These are phyloP conservation scores for Laterallus jamaicensis DNA, from an alignment of 2,113 vertebrate species.

Conservation along the genomic window DNA sequence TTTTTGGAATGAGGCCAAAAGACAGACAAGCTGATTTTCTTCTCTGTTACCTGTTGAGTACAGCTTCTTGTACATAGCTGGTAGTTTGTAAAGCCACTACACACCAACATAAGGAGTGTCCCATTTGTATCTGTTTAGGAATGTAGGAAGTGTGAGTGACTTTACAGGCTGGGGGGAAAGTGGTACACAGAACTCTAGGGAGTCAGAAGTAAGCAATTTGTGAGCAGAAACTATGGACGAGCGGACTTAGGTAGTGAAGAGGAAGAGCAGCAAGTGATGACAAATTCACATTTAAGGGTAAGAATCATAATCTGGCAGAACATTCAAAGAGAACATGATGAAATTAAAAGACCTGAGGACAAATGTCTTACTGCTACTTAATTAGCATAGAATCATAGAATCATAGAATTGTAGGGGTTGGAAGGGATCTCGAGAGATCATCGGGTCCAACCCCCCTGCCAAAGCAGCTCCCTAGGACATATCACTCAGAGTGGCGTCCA, in stretches of 20 bases:
- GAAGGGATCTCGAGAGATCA: no score
- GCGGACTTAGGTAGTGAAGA: neutral
- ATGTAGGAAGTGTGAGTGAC: neutral
- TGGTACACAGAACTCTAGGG: neutral
- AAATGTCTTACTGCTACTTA: constrained; percentile 59
- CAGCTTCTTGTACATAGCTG: neutral
- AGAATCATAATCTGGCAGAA: neutral
- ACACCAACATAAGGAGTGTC: neutral
- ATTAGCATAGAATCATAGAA: neutral
- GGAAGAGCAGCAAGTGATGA: constrained; percentile 25
- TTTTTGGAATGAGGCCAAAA: neutral
- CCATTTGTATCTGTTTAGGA: constrained; percentile 7
- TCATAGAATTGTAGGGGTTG: no score
- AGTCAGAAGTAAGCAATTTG: constrained; percentile 31
- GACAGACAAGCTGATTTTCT: neutral
- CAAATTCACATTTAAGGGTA: constrained; percentile 58
- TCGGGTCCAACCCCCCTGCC: no score
- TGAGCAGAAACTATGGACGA: neutral
- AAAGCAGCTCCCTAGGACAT: no score
- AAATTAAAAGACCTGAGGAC: constrained; percentile 56
- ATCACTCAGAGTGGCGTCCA: no score
- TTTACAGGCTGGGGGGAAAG: neutral
- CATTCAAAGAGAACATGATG: constrained; percentile 31
- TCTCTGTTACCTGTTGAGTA: neutral
- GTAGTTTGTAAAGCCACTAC: neutral